These are phyloP conservation scores for Lasiurus borealis DNA, from an alignment of 2,113 vertebrate genomes.

Conservation along the genomic window DNA sequence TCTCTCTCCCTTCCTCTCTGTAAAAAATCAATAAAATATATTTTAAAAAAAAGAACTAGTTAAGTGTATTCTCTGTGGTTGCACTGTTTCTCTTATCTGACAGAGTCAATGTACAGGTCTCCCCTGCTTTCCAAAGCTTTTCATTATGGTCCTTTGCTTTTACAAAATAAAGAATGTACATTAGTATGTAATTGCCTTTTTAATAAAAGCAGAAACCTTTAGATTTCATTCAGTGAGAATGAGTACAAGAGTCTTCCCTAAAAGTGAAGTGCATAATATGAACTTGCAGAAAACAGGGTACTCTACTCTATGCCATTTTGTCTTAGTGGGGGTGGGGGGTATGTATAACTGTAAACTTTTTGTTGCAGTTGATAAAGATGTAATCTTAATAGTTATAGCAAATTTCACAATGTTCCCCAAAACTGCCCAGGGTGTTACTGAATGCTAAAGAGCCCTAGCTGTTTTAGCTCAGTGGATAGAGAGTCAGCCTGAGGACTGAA, in stretches of 20 bases:
- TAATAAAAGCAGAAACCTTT: not conserved
- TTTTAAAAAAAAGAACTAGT: slow-evolving; percentile 11
- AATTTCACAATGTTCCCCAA: not conserved
- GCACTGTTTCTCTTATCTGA: not conserved
- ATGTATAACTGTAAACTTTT: slow-evolving; percentile 15
- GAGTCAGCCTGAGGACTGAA: no score
- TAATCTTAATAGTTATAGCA: slow-evolving; percentile 11
- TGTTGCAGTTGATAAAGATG: slow-evolving; percentile 8
- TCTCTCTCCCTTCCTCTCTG: no score
- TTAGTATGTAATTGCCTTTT: not conserved
- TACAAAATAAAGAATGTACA: not conserved
- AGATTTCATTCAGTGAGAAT: not conserved
- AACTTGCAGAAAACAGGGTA: not conserved
- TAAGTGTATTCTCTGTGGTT: not conserved
- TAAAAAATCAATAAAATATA: no score
- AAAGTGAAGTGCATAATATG: not conserved
- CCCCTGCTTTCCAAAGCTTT: not conserved
- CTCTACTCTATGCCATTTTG: not conserved
- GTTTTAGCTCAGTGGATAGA: no score
- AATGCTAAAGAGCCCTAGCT: not conserved
- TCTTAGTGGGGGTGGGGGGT: not conserved
- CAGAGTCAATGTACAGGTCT: not conserved
- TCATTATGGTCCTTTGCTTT: not conserved
- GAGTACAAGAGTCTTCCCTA: not conserved
- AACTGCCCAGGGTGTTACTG: not conserved